Evolutionary conservation across 2,888 invertebrate genomes (phyloP).

Genomic region (Nowickia ferox): DNA sequence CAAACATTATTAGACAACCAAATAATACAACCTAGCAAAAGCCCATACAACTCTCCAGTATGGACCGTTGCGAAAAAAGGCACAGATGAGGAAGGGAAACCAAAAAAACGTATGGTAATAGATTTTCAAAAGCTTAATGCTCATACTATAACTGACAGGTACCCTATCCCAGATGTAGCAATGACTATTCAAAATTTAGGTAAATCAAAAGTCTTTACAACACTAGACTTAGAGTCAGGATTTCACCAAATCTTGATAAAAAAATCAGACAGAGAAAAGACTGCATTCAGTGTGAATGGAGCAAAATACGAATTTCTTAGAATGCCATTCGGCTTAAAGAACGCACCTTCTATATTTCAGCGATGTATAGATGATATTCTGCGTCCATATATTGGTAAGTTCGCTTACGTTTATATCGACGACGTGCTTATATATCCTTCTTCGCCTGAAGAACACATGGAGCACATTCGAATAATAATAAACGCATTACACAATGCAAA

Average conservation of each 20-base stretch:
- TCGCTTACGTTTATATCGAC: slow-evolving; percentile 18
- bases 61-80: background rate
- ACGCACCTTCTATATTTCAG: slow-evolving; percentile 29
- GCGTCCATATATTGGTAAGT: slow-evolving; percentile 13
- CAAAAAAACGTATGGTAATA: background rate
- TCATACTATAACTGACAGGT: background rate
- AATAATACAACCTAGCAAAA: background rate
- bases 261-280: slow-evolving; percentile 25
- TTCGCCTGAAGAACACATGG: background rate
- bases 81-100: background rate
- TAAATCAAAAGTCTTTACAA: slow-evolving; percentile 8
- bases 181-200: slow-evolving; percentile 13
- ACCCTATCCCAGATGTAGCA: background rate
- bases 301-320: slow-evolving; percentile 20
- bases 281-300: slow-evolving; percentile 13
- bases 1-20: background rate
- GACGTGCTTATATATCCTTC: slow-evolving; percentile 1
- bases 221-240: background rate
- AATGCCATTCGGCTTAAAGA: slow-evolving; percentile 39
- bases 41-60: background rate
- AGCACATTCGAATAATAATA: slow-evolving; percentile 2
- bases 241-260: slow-evolving; percentile 31
- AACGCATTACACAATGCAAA: background rate
- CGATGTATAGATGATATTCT: slow-evolving; percentile 19
- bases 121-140: slow-evolving; percentile 5